These are phyloP conservation scores for Eucidaris tribuloides DNA, from an alignment of 35 echinoderm and acorn worm genomes.

Conservation along the genomic window DNA sequence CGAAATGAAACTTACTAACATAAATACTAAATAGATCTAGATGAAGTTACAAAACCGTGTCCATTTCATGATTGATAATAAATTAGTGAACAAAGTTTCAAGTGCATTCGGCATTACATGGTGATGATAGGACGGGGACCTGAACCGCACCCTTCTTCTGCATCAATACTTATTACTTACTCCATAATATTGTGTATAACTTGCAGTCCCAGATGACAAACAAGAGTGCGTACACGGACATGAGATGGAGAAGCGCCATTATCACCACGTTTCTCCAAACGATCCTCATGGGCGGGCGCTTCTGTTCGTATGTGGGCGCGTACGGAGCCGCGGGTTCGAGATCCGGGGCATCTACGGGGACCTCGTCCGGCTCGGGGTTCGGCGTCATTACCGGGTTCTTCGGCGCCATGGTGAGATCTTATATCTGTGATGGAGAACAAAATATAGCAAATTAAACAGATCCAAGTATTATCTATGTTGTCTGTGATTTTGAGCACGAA, in stretches of 20 bases:
- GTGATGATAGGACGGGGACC: too few relatives aligned
- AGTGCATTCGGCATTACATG: too few relatives aligned
- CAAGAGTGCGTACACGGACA: constrained; percentile 22
- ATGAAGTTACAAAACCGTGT: too few relatives aligned
- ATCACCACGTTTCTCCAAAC: constrained; percentile 42
- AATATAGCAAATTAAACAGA: too few relatives aligned
- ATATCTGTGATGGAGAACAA: too few relatives aligned
- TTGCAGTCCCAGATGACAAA: constrained; percentile 26
- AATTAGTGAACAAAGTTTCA: too few relatives aligned
- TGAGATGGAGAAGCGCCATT: constrained; percentile 20
- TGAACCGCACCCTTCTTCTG: not conserved
- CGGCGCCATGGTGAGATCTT: constrained; percentile 12
- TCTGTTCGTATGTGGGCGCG: not conserved
- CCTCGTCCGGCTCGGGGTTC: not conserved
- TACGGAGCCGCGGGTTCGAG: not conserved
- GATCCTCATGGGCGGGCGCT: not conserved
- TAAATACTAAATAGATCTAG: too few relatives aligned
- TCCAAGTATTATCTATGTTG: too few relatives aligned
- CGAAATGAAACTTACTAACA: too few relatives aligned
- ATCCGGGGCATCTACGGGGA: not conserved
- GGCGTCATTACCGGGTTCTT: constrained; percentile 4
- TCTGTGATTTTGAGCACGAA: too few relatives aligned
- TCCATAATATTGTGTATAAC: constrained; percentile 8
- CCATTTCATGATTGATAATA: too few relatives aligned
- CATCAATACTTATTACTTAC: not conserved